Percentiles rank a stretch among this genome's conserved stretches.
Evolutionary conservation across 2,113 vertebrate species (phyloP).

Genomic region (Callospermophilus lateralis): DNA sequence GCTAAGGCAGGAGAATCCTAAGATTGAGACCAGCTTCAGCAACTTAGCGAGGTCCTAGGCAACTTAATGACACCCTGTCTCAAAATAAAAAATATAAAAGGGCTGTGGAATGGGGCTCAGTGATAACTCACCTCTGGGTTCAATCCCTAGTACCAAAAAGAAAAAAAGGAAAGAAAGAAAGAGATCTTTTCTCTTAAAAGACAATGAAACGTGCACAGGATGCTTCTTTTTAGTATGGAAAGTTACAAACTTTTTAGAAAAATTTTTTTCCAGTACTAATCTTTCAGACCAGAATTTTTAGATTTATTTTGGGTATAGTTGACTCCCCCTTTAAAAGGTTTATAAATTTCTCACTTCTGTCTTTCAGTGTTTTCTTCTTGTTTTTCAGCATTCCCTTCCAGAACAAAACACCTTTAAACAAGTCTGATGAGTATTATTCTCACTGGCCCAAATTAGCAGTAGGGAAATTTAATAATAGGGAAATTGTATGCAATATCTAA

Average conservation of each 20-base stretch:
- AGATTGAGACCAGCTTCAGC: no score
- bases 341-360: not conserved
- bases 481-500: not conserved
- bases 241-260: not conserved
- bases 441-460: conserved; percentile 3
- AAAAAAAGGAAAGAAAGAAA: conserved; percentile 29
- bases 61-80: no score
- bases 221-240: not conserved
- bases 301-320: not conserved
- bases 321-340: not conserved
- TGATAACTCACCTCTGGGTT: no score
- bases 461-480: not conserved
- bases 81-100: no score
- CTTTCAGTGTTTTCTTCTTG: not conserved
- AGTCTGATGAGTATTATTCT: conserved; percentile 1
- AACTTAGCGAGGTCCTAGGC: no score
- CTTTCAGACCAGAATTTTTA: not conserved
- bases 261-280: not conserved
- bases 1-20: no score
- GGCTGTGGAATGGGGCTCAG: no score
- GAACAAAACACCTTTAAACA: conserved; percentile 50
- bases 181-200: conserved; percentile 73
- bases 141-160: no score
- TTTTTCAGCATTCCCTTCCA: not conserved
- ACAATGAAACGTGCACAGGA: conserved; percentile 82